Percentiles rank a stretch among this genome's conserved stretches.
Evolutionary conservation across 2,113 vertebrate genomes (phyloP).

Genomic region (Neolamprologus caudopunctatus): DNA sequence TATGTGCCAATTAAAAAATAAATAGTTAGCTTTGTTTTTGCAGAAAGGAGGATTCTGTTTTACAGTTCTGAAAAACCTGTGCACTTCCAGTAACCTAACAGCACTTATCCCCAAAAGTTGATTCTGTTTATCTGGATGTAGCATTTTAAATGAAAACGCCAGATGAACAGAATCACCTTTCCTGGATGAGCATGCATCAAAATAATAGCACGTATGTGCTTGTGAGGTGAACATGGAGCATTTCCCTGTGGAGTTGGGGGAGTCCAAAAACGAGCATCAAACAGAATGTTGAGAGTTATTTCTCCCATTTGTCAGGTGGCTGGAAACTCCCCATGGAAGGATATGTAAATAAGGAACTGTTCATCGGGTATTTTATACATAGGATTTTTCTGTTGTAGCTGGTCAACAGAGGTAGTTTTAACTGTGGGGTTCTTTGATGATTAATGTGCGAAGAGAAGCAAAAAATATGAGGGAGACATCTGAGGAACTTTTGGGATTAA

Average conservation of each 20-base stretch:
- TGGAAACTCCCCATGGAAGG: background rate
- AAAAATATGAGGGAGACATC: background rate
- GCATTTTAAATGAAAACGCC: background rate
- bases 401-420: background rate
- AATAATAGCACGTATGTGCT: background rate
- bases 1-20: background rate
- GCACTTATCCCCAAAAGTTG: background rate
- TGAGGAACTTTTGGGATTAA: background rate
- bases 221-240: background rate
- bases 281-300: background rate
- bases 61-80: background rate
- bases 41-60: background rate
- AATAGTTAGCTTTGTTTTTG: background rate
- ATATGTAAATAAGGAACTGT: background rate
- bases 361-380: background rate
- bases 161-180: background rate
- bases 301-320: background rate
- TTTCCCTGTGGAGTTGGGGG: background rate
- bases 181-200: background rate
- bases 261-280: background rate
- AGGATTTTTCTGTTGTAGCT: background rate
- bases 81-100: background rate
- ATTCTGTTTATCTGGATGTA: background rate
- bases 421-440: background rate
- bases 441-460: background rate